phyloP scores from a whole-genome alignment of 2,797 vertebrate species.

The Pogoniulus pusillus region DNA sequence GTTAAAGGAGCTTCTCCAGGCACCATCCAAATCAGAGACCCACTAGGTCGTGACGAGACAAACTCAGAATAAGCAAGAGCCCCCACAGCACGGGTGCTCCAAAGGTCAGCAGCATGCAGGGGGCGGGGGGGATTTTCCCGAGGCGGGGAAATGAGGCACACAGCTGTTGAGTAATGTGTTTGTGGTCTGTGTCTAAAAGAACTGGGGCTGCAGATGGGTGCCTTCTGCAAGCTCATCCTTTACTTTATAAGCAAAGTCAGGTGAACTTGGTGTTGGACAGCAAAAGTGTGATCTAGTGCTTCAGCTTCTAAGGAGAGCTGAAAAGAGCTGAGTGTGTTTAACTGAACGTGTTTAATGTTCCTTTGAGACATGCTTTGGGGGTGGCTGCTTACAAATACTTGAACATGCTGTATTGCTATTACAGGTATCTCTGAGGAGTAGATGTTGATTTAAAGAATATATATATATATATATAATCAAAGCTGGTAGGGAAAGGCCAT shows the following conservation, averaged over 20 bases:
- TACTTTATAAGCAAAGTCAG: neutral
- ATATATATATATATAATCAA: neutral
- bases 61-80: accelerated
- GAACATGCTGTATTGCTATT: neutral
- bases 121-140: neutral
- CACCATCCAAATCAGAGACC: neutral
- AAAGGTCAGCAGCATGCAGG: neutral
- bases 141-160: neutral
- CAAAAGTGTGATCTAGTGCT: neutral
- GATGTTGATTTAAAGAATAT: neutral
- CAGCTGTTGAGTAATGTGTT: neutral
- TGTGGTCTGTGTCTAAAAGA: neutral
- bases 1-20: neutral
- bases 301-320: neutral
- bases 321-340: neutral
- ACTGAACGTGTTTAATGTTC: neutral
- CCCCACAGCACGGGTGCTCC: neutral
- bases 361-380: neutral
- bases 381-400: neutral
- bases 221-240: neutral
- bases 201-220: neutral
- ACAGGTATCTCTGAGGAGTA: neutral
- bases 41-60: neutral
- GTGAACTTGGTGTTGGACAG: neutral
- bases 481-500: neutral